Percentiles rank a stretch among this genome's conserved stretches.
Evolutionary conservation across 1,140 invertebrate species (phyloP).

Genomic region (Drosophila sturtevanti): DNA sequence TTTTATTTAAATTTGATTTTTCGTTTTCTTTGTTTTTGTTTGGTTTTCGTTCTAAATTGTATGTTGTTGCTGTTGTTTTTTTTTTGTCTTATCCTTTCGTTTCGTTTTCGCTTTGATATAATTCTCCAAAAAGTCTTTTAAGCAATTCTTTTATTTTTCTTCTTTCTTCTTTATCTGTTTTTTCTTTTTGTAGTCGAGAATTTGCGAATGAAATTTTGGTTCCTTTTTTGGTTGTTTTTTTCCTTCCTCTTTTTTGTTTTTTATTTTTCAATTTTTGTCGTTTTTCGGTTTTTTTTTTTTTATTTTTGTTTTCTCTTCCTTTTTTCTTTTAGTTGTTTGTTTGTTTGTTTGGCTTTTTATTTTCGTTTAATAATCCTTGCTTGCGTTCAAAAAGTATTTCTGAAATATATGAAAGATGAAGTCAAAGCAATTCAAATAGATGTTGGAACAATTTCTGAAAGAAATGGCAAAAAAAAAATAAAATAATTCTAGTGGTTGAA

Average conservation of each 20-base stretch:
- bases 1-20: slow-evolving; percentile 76
- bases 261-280: slow-evolving; percentile 31
- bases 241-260: no score
- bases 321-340: no score
- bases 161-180: slow-evolving; percentile 31
- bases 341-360: slow-evolving; percentile 48
- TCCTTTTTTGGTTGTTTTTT: slow-evolving; percentile 22
- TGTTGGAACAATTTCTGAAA: slow-evolving; percentile 38
- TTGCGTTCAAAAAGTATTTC: slow-evolving; percentile 82
- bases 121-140: slow-evolving; percentile 59
- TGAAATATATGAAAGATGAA: slow-evolving; percentile 51
- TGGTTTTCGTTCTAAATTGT: slow-evolving; percentile 35
- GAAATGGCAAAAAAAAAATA: not conserved
- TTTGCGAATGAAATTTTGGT: slow-evolving; percentile 51
- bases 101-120: slow-evolving; percentile 55
- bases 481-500: not conserved
- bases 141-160: slow-evolving; percentile 9
- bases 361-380: slow-evolving; percentile 77
- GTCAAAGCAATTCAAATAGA: slow-evolving; percentile 39
- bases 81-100: slow-evolving; percentile 38
- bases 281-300: slow-evolving; percentile 22
- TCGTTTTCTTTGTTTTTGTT: slow-evolving; percentile 29
- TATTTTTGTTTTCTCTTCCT: slow-evolving; percentile 39
- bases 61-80: slow-evolving; percentile 27
- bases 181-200: slow-evolving; percentile 50